Conservation (phyloP, 2,797 vertebrate genomes). For the Petrocephalus schoutedeni region DNA sequence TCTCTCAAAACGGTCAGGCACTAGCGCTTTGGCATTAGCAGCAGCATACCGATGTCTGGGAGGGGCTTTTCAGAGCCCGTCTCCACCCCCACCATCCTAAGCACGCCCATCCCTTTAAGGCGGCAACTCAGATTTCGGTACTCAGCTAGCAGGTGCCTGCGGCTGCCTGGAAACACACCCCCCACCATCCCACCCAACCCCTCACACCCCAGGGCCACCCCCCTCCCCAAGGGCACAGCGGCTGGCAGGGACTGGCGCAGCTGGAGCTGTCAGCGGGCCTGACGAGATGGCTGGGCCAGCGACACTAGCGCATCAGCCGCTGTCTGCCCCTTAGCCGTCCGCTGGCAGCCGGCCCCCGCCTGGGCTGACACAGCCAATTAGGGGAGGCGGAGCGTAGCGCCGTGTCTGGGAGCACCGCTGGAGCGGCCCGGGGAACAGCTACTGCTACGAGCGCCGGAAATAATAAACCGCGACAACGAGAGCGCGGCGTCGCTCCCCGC, state of each 20-base stretch:
- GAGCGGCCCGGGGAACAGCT: neutral
- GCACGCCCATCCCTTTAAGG: neutral
- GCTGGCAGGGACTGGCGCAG: neutral
- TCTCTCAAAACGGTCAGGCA: neutral
- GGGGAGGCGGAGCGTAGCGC: neutral
- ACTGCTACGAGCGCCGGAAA: neutral
- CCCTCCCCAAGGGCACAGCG: neutral
- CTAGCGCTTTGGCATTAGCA: neutral
- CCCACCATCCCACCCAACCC: neutral
- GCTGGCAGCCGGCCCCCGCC: neutral
- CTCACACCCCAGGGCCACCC: neutral
- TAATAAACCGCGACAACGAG: neutral
- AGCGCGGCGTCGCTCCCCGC: neutral
- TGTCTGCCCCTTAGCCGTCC: neutral
- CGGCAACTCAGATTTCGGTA: neutral
- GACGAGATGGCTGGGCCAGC: neutral
- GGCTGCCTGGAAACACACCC: neutral
- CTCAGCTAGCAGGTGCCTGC: neutral
- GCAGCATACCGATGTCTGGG: neutral
- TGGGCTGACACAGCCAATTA: conserved; percentile 8
- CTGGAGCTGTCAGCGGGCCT: neutral
- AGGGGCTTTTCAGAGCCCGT: neutral
- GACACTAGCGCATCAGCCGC: conserved; percentile 1
- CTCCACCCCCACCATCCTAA: neutral
- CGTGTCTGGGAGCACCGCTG: neutral